phyloP scores from a whole-genome alignment of 2,888 invertebrate genomes.

The Noctua janthina region DNA sequence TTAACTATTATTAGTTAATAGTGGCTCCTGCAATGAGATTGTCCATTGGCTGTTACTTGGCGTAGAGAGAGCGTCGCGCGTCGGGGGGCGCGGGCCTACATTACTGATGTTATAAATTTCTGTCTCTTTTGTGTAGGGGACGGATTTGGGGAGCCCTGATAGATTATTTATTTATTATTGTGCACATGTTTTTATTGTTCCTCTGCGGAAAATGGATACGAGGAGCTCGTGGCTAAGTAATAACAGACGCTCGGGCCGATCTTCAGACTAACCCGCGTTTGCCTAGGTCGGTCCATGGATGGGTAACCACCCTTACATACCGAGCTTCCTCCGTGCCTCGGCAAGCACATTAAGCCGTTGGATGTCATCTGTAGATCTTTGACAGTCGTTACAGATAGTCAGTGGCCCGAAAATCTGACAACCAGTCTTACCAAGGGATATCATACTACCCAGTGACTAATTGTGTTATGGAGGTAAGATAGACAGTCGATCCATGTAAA shows the following conservation, averaged over 20 bases:
- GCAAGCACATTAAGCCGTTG: neutral
- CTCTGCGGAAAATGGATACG: too few relatives aligned
- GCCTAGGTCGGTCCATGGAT: neutral
- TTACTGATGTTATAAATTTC: constrained; percentile 66
- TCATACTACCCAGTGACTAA: too few relatives aligned
- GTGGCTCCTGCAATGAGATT: constrained; percentile 48
- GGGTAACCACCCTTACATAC: neutral
- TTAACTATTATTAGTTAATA: constrained; percentile 45
- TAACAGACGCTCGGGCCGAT: neutral
- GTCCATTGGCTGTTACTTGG: constrained; percentile 56
- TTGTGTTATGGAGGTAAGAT: too few relatives aligned
- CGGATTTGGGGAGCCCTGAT: constrained; percentile 41
- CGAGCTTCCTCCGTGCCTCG: neutral
- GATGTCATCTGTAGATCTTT: too few relatives aligned
- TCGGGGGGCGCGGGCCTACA: constrained; percentile 44
- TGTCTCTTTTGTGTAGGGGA: constrained; percentile 55
- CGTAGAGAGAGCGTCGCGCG: constrained; percentile 5
- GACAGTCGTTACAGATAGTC: neutral
- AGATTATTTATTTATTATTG: too few relatives aligned
- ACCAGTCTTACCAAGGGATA: too few relatives aligned
- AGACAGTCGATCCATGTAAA: too few relatives aligned
- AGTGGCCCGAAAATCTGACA: too few relatives aligned
- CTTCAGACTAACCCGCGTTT: neutral
- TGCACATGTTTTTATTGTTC: too few relatives aligned
- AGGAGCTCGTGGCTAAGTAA: neutral